phyloP scores from a whole-genome alignment of 2,113 vertebrate species.

The Ptilonorhynchus violaceus region DNA sequence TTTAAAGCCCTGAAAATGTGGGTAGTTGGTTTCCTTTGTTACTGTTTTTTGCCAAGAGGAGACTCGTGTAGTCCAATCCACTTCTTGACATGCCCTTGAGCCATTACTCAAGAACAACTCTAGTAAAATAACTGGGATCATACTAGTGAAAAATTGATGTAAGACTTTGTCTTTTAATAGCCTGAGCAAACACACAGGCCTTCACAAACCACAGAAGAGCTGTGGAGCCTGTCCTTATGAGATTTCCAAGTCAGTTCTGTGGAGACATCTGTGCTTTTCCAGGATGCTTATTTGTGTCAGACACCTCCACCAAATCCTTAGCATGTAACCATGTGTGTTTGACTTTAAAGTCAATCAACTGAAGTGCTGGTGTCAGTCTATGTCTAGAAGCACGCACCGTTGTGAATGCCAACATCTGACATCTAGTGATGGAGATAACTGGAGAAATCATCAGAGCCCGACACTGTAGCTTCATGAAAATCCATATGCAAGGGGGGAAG shows the following conservation, averaged over 20 bases:
- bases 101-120: neutral
- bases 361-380: neutral
- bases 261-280: neutral
- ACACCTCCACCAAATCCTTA: neutral
- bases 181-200: neutral
- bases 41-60: neutral
- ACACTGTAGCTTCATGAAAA: neutral
- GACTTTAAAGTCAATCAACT: neutral
- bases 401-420: neutral
- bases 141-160: neutral
- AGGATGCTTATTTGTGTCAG: neutral
- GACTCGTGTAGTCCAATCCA: neutral
- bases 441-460: neutral
- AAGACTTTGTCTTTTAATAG: neutral
- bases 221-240: neutral
- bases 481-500: neutral
- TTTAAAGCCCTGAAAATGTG: neutral
- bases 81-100: neutral
- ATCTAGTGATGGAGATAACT: neutral
- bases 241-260: neutral
- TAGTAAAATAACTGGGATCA: conserved; percentile 1
- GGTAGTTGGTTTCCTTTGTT: neutral
- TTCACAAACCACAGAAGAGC: neutral
- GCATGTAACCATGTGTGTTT: neutral
- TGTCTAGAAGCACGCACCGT: neutral